These are phyloP conservation scores for Resseliella maxima DNA, from an alignment of 2,888 invertebrate genomes.

Conservation along the genomic window DNA sequence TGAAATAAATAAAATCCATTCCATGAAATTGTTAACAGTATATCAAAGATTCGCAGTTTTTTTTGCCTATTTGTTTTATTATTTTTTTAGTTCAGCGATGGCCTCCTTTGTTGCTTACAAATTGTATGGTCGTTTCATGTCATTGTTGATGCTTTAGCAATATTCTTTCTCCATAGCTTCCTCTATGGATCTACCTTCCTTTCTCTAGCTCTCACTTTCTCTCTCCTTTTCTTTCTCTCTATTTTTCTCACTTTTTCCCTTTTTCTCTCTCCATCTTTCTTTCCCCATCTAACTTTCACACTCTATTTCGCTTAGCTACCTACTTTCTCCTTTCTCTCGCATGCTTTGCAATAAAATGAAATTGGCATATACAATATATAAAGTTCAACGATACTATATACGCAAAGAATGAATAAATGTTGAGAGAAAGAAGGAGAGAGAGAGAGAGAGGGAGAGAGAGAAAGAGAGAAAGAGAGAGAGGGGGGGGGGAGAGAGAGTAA, in stretches of 20 bases:
- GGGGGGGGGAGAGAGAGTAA: no score
- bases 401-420: not conserved
- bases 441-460: not conserved
- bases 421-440: not conserved
- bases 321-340: no score
- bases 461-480: no score
- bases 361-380: not conserved
- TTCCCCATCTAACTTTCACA: no score
- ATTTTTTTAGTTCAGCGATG: not conserved
- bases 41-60: not conserved
- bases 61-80: not conserved
- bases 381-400: not conserved
- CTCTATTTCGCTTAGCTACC: no score
- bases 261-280: no score
- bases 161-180: no score
- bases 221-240: no score
- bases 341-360: conserved; percentile 4
- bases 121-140: not conserved
- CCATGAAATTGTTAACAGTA: not conserved
- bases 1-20: not conserved
- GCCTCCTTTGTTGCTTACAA: not conserved
- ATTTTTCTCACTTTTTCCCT: no score
- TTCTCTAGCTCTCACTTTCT: not conserved
- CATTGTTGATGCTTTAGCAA: not conserved
- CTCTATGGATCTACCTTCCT: no score